Conservation (phyloP, 2,113 vertebrate species). For the Sinocyclocheilus maitianheensis region DNA sequence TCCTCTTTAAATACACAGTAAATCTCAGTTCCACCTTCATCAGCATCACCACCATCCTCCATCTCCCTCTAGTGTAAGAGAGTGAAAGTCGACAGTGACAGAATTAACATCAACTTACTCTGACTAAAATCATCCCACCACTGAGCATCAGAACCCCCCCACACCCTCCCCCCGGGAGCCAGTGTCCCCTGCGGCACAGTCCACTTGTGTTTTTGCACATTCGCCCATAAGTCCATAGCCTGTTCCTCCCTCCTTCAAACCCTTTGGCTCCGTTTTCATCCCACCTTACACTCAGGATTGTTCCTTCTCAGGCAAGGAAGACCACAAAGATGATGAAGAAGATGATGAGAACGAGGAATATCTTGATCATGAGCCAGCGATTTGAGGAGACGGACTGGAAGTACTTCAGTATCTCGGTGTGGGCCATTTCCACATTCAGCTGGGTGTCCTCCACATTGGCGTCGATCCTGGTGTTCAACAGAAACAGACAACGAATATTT, state of each 20-base stretch:
- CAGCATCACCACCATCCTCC: conserved; percentile 1
- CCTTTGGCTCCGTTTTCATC: conserved; percentile 1
- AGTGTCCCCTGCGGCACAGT: conserved; percentile 39
- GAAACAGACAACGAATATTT: neutral
- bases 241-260: conserved; percentile 26
- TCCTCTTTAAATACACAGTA: conserved; percentile 32
- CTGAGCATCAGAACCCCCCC: conserved; percentile 29
- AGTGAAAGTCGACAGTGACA: neutral
- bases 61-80: conserved; percentile 6
- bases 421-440: conserved; percentile 88
- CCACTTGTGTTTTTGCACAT: conserved; percentile 51
- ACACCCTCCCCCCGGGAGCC: neutral
- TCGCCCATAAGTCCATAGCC: conserved; percentile 42
- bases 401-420: conserved; percentile 92
- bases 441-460: conserved; percentile 89
- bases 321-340: conserved; percentile 95
- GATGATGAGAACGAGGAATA: conserved; percentile 90
- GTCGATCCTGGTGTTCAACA: conserved; percentile 80
- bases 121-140: conserved; percentile 44
- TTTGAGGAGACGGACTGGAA: conserved; percentile 94
- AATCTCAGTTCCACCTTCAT: conserved; percentile 30
- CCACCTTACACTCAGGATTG: neutral
- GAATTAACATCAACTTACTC: conserved; percentile 39
- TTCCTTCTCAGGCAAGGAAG: conserved; percentile 83
- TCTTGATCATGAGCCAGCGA: conserved; percentile 95